Evolutionary conservation across 1,140 invertebrate genomes (phyloP).

Genomic region (Lasioglossum albipes): DNA sequence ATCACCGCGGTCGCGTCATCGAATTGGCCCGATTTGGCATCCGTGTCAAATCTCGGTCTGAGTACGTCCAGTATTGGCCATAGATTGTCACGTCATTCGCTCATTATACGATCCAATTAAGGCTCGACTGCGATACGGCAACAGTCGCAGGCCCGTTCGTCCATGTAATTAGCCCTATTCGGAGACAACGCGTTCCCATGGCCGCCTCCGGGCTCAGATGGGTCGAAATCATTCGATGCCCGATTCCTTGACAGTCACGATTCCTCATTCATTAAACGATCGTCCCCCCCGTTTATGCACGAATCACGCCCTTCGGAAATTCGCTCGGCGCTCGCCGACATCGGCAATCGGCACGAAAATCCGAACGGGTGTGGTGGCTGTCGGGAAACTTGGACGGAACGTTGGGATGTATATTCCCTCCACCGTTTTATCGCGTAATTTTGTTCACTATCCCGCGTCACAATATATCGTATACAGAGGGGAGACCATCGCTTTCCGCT

Average conservation of each 20-base stretch:
- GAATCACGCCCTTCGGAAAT: constrained; percentile 35
- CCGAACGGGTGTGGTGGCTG: neutral
- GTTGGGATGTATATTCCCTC: neutral
- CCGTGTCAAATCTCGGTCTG: constrained; percentile 75
- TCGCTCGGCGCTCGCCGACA: neutral
- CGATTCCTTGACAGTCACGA: constrained; percentile 75
- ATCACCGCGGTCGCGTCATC: neutral
- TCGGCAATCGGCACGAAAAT: neutral
- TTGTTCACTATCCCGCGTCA: no score
- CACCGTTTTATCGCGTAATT: neutral
- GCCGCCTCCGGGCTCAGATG: constrained; percentile 69
- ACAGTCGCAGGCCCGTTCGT: constrained; percentile 70
- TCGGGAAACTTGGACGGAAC: neutral
- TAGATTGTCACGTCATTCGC: constrained; percentile 70
- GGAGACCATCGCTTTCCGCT: no score
- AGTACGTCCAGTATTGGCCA: constrained; percentile 75
- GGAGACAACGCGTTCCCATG: constrained; percentile 76
- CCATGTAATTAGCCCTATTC: constrained; percentile 77
- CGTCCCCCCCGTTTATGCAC: constrained; percentile 22
- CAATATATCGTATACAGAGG: no score
- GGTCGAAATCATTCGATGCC: constrained; percentile 69
- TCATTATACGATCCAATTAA: constrained; percentile 78
- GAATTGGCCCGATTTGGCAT: constrained; percentile 74
- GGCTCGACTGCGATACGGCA: constrained; percentile 69
- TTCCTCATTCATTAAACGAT: constrained; percentile 68